Evolutionary conservation across 1,140 invertebrate species (phyloP).

Genomic region (Tenebrio molitor): DNA sequence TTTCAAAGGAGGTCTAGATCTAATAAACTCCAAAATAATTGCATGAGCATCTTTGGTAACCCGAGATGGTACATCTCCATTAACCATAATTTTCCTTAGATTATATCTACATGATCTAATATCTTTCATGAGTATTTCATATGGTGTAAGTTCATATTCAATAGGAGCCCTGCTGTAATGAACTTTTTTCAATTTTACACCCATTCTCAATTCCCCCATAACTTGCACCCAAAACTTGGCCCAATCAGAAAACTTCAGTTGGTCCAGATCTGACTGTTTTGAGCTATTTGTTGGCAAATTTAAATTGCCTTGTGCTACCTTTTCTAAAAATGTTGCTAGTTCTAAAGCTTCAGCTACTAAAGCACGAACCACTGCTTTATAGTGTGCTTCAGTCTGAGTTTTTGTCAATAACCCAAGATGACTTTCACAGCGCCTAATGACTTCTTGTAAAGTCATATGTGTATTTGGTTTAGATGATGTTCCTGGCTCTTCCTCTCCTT

Average conservation of each 20-base stretch:
- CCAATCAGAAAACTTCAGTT: slow-evolving; percentile 89
- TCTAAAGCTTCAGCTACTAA: slow-evolving; percentile 92
- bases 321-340: slow-evolving; percentile 89
- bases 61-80: slow-evolving; percentile 85
- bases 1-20: slow-evolving; percentile 92
- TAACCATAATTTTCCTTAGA: slow-evolving; percentile 83
- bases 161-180: slow-evolving; percentile 77
- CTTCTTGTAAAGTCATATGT: slow-evolving; percentile 59
- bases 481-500: slow-evolving; percentile 71
- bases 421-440: slow-evolving; percentile 70
- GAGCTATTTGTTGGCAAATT: slow-evolving; percentile 70
- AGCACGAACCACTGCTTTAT: slow-evolving; percentile 91
- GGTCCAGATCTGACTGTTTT: slow-evolving; percentile 76
- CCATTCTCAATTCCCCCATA: slow-evolving; percentile 82
- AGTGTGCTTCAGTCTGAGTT: slow-evolving; percentile 81
- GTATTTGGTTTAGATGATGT: slow-evolving; percentile 50
- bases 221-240: slow-evolving; percentile 98
- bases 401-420: slow-evolving; percentile 71
- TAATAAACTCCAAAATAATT: slow-evolving; percentile 96
- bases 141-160: slow-evolving; percentile 96
- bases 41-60: slow-evolving; percentile 95
- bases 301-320: slow-evolving; percentile 77
- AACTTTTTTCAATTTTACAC: slow-evolving; percentile 95
- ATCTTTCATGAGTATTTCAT: slow-evolving; percentile 97
- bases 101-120: slow-evolving; percentile 91